Evolutionary conservation across 2,888 invertebrate genomes (phyloP).

Genomic region (Nomada lathburiana): DNA sequence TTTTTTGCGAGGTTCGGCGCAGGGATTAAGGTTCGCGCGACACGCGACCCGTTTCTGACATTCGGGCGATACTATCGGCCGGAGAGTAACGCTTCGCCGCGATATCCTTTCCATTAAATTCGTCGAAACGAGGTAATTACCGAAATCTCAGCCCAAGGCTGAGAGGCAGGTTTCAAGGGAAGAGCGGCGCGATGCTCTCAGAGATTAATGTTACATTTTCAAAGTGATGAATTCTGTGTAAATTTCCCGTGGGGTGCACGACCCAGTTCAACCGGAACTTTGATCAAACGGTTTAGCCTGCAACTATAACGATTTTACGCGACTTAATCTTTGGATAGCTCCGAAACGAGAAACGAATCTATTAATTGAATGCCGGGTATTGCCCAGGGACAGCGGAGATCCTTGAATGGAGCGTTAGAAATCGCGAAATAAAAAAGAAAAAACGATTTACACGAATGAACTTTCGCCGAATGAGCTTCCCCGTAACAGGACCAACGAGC

Average conservation of each 20-base stretch:
- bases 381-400: neutral
- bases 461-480: neutral
- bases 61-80: too few relatives aligned
- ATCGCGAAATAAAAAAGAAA: too few relatives aligned
- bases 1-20: neutral
- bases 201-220: slow-evolving; percentile 47
- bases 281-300: neutral
- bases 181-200: neutral
- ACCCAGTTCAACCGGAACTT: slow-evolving; percentile 31
- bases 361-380: slow-evolving; percentile 26
- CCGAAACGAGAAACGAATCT: slow-evolving; percentile 6
- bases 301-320: slow-evolving; percentile 27
- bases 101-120: neutral
- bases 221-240: slow-evolving; percentile 44
- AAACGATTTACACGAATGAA: neutral
- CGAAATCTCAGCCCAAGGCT: neutral
- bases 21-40: neutral
- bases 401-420: neutral
- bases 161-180: slow-evolving; percentile 8
- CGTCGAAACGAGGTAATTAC: slow-evolving; percentile 8
- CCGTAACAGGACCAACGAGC: neutral
- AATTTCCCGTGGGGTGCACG: slow-evolving; percentile 38
- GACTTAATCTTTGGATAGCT: slow-evolving; percentile 23
- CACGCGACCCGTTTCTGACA: neutral
- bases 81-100: neutral